Evolutionary conservation across 2,797 vertebrate species (phyloP), one percentile per base, ranked within the genome.

Genomic region (Typhlichthys eigenmanni): DNA sequence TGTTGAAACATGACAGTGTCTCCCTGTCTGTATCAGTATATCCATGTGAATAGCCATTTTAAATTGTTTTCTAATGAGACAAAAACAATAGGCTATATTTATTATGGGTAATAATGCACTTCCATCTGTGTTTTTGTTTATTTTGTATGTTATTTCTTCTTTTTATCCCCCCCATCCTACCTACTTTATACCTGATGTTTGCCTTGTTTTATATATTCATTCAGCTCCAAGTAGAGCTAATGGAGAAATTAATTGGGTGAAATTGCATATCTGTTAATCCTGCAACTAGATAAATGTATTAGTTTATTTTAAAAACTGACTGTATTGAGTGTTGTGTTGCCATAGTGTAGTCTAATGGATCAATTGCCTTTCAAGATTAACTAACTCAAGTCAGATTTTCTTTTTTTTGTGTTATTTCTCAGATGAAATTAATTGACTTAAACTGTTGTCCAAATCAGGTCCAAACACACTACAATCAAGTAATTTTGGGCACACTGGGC

Each of bases 211-310:
- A 47, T 43, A 14, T 11, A 16, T 71, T 58, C 49, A 68, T 57
- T 24, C 13, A 24, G 51, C 53, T 72, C 55, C 51, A 60, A 65
- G 45, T 47, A 47, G 54, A 63, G 56, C 34, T 68, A 62, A 61
- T 2, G 19, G 58, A 51, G 49, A 52, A 69, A 58, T 58, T 58
- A 67, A 54, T 81, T 62, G 60, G 71, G 55, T 68, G 52, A 58
- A 53, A 53, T 64, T 63, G 68, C 62, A 69, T 67, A 66, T 51
- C 13, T 71, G 75, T 24, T 76, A 73, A 12, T 83, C 75, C 83
- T 81, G 67, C 61, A 71, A 84, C 77, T 80, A 83, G 74, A 84
- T 69, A 72, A 69, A 79, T 60, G 64, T 56, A 67, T 66, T 68
- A 64, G 57, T 74, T 69, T 62, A 72, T 53, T 14, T 3, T 2